Evolutionary conservation across 2,888 invertebrate genomes (phyloP), one percentile per base, ranked within the genome.

Genomic region (Tenodera sinensis): DNA sequence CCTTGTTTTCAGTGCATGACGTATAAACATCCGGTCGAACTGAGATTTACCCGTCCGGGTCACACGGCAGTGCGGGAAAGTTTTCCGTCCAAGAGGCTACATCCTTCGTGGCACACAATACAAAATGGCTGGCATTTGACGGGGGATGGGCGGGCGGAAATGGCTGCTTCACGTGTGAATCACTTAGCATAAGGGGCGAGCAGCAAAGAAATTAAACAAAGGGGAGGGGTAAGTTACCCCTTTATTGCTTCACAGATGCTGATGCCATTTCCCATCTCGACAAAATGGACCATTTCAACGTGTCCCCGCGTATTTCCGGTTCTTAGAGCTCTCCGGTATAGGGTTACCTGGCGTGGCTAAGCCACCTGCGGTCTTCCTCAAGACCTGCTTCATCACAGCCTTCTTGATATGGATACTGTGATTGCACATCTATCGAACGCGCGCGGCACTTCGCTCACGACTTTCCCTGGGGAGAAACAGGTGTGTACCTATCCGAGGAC

Each of bases 251-350:
- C 27, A 86, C 47, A 81, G 28, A 47, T 85, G 85, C 27, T 86
- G 86, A 81, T 81, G 25, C 30, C 86, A 81, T 86, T 42, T 81
- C 54, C 86, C 86, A 27, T 71, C 54, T 86, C 42, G 9, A 81
- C 86, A 86, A 86, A 86, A 86, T 86, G 86, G 86, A 71, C 86
- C 86, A 86, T 81, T 86, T 86, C 81, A 86, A 86, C 28, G 54
- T 86, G 25, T 28, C 81, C 28, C 25, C 54, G 86, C 25, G 71
- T 30, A 30, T 86, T 86, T 86, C 86, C 86, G 86, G 86, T 81
- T 47, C 81, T 28, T 86, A 71, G 20, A 71, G 54, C 54, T 71
- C 54, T 71, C 20, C 20, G 54, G 54, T 71, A 71, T 71, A 71
- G 54, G 20, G 54, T 71, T 71, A 71, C 54, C 54, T 71, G 54